phyloP scores from a whole-genome alignment of 2,797 vertebrate genomes.

The Pyrocephalus nanus region DNA sequence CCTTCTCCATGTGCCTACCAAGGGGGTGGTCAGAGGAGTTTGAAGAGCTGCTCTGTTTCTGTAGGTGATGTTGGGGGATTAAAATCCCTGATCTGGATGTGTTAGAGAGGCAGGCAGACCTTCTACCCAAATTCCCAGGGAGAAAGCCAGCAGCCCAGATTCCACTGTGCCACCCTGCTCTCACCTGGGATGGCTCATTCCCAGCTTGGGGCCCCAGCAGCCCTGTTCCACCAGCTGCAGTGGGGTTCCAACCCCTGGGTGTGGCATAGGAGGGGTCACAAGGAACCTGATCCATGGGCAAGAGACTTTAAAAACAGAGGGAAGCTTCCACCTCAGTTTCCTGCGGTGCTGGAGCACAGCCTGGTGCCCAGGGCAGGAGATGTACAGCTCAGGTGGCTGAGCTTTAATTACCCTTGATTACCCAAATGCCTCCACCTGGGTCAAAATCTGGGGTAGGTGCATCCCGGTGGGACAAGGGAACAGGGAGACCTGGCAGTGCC shows the following conservation, averaged over 20 bases:
- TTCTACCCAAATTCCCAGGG: neutral
- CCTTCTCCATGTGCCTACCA: too few relatives aligned
- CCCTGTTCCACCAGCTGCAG: neutral
- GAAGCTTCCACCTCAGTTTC: neutral
- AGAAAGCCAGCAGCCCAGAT: neutral
- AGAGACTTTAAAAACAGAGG: neutral
- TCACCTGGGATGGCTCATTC: neutral
- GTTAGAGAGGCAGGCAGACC: neutral
- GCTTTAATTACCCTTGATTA: neutral
- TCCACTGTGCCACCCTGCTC: rapidly evolving
- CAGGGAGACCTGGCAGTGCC: rapidly evolving
- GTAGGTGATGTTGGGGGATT: neutral
- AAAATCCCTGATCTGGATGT: neutral
- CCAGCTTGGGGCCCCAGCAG: neutral
- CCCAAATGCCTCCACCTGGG: neutral
- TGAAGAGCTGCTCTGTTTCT: neutral
- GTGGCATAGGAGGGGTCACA: rapidly evolving
- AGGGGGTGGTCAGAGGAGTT: neutral
- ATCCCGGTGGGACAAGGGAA: rapidly evolving
- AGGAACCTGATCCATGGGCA: neutral
- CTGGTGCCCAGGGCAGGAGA: rapidly evolving
- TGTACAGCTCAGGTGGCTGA: rapidly evolving
- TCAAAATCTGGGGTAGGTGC: rapidly evolving
- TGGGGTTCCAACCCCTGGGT: rapidly evolving
- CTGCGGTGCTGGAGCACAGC: neutral